A percentile compares a stretch with the other conserved stretches of the same genome.
Conservation (phyloP, 2,888 invertebrate species). For the Catocala nupta region DNA sequence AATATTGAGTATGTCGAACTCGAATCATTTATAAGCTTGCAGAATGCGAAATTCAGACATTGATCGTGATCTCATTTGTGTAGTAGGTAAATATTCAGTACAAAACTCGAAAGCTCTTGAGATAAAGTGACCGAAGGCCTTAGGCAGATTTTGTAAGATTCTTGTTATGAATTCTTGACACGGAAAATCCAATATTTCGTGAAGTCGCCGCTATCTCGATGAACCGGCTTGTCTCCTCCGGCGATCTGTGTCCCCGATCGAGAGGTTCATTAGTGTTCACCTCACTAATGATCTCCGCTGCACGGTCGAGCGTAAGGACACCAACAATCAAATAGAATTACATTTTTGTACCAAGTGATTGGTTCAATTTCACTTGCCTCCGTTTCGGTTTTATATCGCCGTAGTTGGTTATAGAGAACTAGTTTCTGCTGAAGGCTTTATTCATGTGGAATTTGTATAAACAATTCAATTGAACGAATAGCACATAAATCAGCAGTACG, state of each 20-base stretch:
- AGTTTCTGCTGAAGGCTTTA: background rate
- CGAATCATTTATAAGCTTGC: background rate
- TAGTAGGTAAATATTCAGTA: constrained; percentile 19
- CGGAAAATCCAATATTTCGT: constrained; percentile 60
- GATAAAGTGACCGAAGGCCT: constrained; percentile 25
- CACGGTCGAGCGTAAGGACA: constrained; percentile 50
- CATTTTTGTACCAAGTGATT: constrained; percentile 50
- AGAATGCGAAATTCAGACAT: constrained; percentile 3
- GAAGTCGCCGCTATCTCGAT: constrained; percentile 57
- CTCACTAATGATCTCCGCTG: constrained; percentile 76
- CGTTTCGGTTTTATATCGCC: background rate
- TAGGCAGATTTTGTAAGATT: constrained; percentile 40
- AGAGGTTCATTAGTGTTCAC: constrained; percentile 81
- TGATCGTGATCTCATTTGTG: constrained; percentile 17
- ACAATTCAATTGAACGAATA: background rate
- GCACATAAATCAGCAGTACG: background rate
- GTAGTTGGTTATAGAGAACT: background rate
- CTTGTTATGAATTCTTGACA: constrained; percentile 53
- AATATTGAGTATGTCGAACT: constrained; percentile 4
- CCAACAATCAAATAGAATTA: constrained; percentile 50
- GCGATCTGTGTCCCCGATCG: constrained; percentile 68
- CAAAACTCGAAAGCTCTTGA: constrained; percentile 28
- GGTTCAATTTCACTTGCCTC: constrained; percentile 31
- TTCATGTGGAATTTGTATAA: constrained; percentile 4
- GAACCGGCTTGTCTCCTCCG: constrained; percentile 60